A percentile compares a stretch with the other conserved stretches of the same genome.
Conservation (phyloP, 2,797 vertebrate genomes). For the Argyrosomus regius region DNA sequence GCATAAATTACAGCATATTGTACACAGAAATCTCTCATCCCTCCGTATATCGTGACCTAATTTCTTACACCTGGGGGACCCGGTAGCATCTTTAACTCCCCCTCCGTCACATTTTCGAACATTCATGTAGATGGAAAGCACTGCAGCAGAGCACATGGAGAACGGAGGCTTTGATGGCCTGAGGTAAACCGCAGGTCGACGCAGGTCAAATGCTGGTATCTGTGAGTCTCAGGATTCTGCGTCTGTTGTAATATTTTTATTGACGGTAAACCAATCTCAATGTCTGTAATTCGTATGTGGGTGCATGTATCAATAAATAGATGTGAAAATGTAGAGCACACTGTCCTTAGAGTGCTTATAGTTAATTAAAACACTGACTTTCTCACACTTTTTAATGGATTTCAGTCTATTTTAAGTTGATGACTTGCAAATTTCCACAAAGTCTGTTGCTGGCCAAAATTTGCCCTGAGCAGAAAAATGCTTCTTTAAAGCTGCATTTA, state of each 20-base stretch:
- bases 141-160: conserved; percentile 48
- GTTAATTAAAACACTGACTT: not conserved
- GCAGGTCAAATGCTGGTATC: conserved; percentile 21
- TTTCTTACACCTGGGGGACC: conserved; percentile 78
- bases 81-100: conserved; percentile 71
- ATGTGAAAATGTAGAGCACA: not conserved
- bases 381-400: not conserved
- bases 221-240: not conserved
- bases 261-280: not conserved
- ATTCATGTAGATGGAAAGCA: conserved; percentile 40
- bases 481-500: not conserved
- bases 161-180: conserved; percentile 34
- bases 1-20: conserved; percentile 78
- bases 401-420: not conserved
- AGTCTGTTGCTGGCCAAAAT: not conserved
- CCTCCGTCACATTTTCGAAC: conserved; percentile 56
- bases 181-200: conserved; percentile 59
- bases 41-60: conserved; percentile 80
- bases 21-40: conserved; percentile 74
- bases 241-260: conserved; percentile 9
- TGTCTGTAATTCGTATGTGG: not conserved
- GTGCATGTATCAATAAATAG: not conserved
- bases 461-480: not conserved
- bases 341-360: not conserved
- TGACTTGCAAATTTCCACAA: not conserved